These are phyloP conservation scores for Portunus trituberculatus DNA, from an alignment of 1,140 invertebrate genomes.

Conservation along the genomic window DNA sequence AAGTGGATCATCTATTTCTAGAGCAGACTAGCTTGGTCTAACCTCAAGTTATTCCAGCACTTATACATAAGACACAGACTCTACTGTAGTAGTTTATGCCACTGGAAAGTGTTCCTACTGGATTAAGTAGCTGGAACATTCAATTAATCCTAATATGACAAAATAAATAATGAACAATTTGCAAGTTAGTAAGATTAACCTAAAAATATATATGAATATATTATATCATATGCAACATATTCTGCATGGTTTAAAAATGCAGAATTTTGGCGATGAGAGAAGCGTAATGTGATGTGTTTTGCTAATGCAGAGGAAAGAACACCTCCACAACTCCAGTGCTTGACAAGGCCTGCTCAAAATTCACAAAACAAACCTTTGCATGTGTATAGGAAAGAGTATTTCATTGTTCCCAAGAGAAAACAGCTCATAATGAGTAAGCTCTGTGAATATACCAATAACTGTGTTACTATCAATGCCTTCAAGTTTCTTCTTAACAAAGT, in stretches of 20 bases:
- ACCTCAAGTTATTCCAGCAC: neutral
- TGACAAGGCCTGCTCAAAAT: neutral
- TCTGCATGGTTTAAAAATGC: neutral
- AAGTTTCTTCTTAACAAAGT: neutral
- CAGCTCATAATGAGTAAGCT: neutral
- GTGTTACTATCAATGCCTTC: neutral
- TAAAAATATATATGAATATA: neutral
- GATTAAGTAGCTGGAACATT: neutral
- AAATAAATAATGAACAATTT: neutral
- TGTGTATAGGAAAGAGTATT: neutral
- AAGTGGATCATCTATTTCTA: neutral
- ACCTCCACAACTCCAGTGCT: neutral
- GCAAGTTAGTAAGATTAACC: neutral
- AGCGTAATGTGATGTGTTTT: neutral
- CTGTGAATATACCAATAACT: neutral
- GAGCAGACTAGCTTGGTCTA: constrained; percentile 6
- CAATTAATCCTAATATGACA: neutral
- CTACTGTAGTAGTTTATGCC: neutral
- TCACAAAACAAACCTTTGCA: neutral
- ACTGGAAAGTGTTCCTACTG: neutral
- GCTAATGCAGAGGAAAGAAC: neutral
- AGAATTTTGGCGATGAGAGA: neutral
- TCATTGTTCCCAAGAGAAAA: neutral
- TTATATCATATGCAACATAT: neutral
- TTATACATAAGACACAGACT: neutral